Evolutionary conservation across 2,888 invertebrate species (phyloP), one percentile per base, ranked within the genome.

Genomic region (Coecobrya sp.): DNA sequence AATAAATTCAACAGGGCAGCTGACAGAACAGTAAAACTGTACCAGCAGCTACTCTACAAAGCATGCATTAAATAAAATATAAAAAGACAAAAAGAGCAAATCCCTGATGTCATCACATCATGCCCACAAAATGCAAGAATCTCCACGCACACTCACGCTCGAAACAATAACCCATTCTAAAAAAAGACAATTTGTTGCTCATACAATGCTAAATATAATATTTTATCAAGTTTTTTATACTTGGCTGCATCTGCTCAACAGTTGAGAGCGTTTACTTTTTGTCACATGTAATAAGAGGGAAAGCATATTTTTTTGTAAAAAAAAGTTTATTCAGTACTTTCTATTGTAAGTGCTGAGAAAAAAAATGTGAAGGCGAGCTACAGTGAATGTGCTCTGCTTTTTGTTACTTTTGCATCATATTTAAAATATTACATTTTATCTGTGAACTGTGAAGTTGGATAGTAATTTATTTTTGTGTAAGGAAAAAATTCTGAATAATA

Each of bases 371-470:
- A 49, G 1, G 13, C 13, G 11, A 49, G 49, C 10, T 36, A 36
- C 7, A 36, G 30, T 30, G 16, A 68, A 5, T 30, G n/a, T n/a
- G 25, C n/a, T 27, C 30, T 30, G 27, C 27, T 70, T 42, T 25
- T 70, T 70, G 45, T 45, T n/a, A n/a, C n/a, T n/a, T n/a, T 79
- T 79, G 45, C 13, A 45, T 49, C 49, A 52, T 49, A 79, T 49
- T 79, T 79, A 79, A 79, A 79, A 79, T 79, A 79, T 79, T 79
- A 52, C 16, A 52, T 22, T 79, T 49, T 79, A 79, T 79, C 49
- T 70, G 70, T 70, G 70, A 70, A 36, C 36, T 62, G 62, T 62
- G 62, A 62, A 62, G 62, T 36, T 70, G 36, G 36, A 36, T 36
- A 36, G 36, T 36, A 70, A 70, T 70, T 70, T 42, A 70, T 70